Base-by-base conservation (phyloP, 2,797 vertebrate species). In the Anolis apletophallus region DNA sequence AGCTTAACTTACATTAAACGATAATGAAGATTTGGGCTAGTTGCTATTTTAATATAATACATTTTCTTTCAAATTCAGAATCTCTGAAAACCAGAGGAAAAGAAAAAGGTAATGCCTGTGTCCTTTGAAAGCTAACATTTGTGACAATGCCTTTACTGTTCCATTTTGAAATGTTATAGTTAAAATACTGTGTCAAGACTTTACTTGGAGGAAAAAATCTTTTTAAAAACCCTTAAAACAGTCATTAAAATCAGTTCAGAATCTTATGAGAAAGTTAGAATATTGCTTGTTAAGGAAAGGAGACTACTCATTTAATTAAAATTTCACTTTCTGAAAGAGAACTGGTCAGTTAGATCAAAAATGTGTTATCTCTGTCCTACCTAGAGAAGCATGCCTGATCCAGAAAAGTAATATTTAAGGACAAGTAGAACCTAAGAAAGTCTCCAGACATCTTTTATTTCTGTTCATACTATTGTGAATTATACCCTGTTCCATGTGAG, bases 51-150 rank as follows among this genome's bases (percentile, higher is more conserved):
- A 17, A 72, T 82, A 82, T 72, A 32, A 74, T 74, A 40, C 76
- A 46, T 50, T 17, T 57, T 64, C 50, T 36, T 2, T 81, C 54
- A 67, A 76, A 83, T 54, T 5, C 23, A 76, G 36, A 83, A 88
- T 83, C 32, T 46, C 71, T 71, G 23, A 75, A 59, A 85, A 74
- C 75, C 9, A 85, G 77, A 69, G 81, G 81, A 57, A 13, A 90
- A 50, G 34, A 29, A 1, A 8, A 86, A 83, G 50, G 12, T 3
- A 74, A 69, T 57, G 0, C 11, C 52, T 26, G 3, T 86, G 61
- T 87, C 72, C 23, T 77, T 64, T 81, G 4, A 81, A 71, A 61
- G 71, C 26, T n/a, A 83, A 59, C 54, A 59, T 36, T 74, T 61
- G 55, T 74, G 50, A 57, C 54, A 74, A 17, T 61, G 26, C 21